These are phyloP conservation scores for Atta cephalotes DNA, from an alignment of 1,140 invertebrate genomes.

Conservation along the genomic window DNA sequence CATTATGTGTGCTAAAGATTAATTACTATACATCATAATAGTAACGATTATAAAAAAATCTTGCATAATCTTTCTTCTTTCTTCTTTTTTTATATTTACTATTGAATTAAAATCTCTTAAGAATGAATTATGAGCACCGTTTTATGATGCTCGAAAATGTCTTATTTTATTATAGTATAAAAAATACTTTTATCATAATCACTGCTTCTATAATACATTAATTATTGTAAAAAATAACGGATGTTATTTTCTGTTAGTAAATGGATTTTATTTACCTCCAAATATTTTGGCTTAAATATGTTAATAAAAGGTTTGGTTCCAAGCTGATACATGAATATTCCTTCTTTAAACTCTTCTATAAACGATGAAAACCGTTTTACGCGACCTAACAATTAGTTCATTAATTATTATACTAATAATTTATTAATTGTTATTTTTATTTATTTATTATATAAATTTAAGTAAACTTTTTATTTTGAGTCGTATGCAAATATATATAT, in stretches of 20 bases:
- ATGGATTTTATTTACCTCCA: slow-evolving; percentile 72
- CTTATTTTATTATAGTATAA: background rate
- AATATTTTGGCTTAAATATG: slow-evolving; percentile 76
- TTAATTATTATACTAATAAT: slow-evolving; percentile 9
- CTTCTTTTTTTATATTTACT: too few relatives aligned
- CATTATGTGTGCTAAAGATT: too few relatives aligned
- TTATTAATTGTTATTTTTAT: background rate
- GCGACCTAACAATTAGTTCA: slow-evolving; percentile 67
- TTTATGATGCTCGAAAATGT: too few relatives aligned
- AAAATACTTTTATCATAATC: background rate
- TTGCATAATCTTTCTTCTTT: too few relatives aligned
- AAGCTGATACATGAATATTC: slow-evolving; percentile 75
- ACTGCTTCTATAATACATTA: background rate
- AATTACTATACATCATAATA: too few relatives aligned
- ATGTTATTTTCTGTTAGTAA: background rate
- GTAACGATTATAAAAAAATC: too few relatives aligned
- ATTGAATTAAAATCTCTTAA: background rate
- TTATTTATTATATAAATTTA: slow-evolving; percentile 5
- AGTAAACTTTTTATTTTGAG: slow-evolving; percentile 19
- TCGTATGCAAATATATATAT: too few relatives aligned
- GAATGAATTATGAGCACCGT: background rate
- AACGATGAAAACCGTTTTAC: slow-evolving; percentile 63
- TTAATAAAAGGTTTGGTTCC: slow-evolving; percentile 66
- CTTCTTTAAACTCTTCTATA: slow-evolving; percentile 65
- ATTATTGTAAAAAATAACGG: background rate